These are phyloP conservation scores for Euleptes europaea DNA, from an alignment of 2,113 vertebrate species.

Conservation along the genomic window DNA sequence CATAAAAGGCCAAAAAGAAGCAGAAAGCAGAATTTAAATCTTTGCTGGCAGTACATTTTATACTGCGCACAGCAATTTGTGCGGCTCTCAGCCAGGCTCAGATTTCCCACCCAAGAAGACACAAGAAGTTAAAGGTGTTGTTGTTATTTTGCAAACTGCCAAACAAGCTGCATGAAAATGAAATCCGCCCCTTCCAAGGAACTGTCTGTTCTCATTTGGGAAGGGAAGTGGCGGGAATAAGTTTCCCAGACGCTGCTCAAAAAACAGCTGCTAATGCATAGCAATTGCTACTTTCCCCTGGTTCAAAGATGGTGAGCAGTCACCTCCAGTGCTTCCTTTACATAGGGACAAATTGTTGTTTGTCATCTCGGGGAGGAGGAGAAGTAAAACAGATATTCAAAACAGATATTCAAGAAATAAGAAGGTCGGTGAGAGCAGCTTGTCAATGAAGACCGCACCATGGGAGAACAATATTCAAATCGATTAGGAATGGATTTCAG, in stretches of 20 bases:
- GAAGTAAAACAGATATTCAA: neutral
- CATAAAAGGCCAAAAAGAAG: no score
- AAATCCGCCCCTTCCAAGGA: neutral
- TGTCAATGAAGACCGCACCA: neutral
- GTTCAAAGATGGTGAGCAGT: no score
- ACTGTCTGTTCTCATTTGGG: rapidly evolving
- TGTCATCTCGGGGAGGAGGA: neutral
- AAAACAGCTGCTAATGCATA: neutral
- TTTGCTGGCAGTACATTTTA: neutral
- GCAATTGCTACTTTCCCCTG: neutral
- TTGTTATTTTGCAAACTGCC: neutral
- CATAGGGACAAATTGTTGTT: neutral
- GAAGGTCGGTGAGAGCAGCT: neutral
- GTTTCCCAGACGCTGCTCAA: neutral
- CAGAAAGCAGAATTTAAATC: neutral
- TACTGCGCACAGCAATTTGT: neutral
- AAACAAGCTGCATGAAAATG: neutral
- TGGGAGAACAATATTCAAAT: no score
- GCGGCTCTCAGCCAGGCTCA: neutral
- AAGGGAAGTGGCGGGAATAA: neutral
- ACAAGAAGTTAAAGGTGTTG: neutral
- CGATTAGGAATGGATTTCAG: neutral
- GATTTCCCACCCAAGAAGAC: neutral
- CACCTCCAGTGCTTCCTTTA: neutral
- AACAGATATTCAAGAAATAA: neutral